These are phyloP conservation scores for Strix occidentalis DNA, from an alignment of 2,797 vertebrate genomes.

Conservation along the genomic window DNA sequence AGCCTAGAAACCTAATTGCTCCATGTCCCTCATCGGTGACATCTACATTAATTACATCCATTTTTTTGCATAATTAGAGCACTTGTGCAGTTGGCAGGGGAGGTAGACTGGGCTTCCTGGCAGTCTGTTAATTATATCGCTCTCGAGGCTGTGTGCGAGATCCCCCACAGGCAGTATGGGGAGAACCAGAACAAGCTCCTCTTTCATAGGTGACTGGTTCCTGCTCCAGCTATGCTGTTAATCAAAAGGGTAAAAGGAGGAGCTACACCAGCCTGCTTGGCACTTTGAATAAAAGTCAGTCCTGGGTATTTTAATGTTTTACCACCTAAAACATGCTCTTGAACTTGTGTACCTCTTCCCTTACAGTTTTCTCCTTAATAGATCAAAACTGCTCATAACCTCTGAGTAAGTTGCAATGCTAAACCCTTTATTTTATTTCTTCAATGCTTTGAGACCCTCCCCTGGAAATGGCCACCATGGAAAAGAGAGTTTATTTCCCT, in stretches of 20 bases:
- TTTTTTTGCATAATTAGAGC: conserved; percentile 38
- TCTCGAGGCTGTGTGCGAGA: background rate
- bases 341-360: background rate
- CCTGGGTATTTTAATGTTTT: background rate
- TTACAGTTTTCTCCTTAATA: background rate
- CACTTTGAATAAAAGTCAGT: background rate
- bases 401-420: background rate
- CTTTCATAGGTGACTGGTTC: background rate
- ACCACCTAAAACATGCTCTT: background rate
- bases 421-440: background rate
- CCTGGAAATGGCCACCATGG: background rate
- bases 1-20: conserved; percentile 21
- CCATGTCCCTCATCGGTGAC: conserved; percentile 24
- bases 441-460: background rate
- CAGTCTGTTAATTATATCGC: background rate
- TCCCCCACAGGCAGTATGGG: background rate
- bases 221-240: background rate
- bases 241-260: background rate
- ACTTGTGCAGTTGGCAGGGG: background rate
- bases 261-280: background rate
- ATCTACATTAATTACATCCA: conserved; percentile 30
- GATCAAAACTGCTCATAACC: background rate
- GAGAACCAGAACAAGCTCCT: background rate
- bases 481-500: background rate
- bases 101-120: background rate